These are phyloP conservation scores for Acanthisitta chloris DNA, from an alignment of 2,113 vertebrate genomes.

Conservation along the genomic window DNA sequence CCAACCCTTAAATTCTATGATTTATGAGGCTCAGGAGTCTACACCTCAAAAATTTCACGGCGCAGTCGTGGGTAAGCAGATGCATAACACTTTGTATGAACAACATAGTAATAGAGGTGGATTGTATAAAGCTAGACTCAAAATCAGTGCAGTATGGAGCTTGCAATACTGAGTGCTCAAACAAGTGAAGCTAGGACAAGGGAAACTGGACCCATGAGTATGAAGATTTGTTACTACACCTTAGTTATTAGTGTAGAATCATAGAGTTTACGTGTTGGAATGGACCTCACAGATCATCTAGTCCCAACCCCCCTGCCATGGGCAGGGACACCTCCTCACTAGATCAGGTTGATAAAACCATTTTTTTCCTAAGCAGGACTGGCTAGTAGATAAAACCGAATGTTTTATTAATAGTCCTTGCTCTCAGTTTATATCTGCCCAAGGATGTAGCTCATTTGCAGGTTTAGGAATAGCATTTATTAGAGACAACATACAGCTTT, in stretches of 20 bases:
- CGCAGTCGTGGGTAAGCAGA: background rate
- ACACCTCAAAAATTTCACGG: background rate
- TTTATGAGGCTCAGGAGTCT: background rate
- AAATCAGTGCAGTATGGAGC: background rate
- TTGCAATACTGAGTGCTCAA: background rate
- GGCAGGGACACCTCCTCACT: no score
- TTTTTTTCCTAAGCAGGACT: background rate
- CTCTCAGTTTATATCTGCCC: background rate
- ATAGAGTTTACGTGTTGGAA: no score
- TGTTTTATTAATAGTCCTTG: constrained; percentile 18
- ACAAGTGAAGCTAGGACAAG: background rate
- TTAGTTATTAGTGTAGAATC: background rate
- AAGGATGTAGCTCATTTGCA: background rate
- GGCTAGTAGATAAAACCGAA: background rate
- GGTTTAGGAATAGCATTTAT: constrained; percentile 3
- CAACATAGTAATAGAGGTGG: background rate
- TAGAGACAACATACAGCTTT: background rate
- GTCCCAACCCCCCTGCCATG: no score
- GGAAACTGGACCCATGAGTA: background rate
- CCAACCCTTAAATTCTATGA: no score
- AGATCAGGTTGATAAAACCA: no score
- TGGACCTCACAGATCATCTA: no score
- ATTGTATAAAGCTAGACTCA: background rate
- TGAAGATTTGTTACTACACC: background rate
- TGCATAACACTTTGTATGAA: background rate